Evolutionary conservation across 1,140 invertebrate species (phyloP).

Genomic region (Drosophila virilis): DNA sequence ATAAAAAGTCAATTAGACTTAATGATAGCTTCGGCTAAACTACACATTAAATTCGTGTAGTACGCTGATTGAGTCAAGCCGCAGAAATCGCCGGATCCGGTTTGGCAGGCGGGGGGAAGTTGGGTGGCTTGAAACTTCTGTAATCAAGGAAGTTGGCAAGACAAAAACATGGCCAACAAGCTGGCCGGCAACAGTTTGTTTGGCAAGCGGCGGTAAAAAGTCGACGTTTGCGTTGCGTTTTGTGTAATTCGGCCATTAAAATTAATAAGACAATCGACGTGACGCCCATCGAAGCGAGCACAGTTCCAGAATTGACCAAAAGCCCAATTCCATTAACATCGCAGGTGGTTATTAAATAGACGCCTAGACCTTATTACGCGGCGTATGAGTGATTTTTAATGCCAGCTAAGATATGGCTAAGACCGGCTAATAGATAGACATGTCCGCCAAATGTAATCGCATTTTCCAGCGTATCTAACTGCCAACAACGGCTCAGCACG

Average conservation of each 20-base stretch:
- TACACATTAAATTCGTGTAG: conserved; percentile 67
- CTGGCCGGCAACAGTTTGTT: conserved; percentile 12
- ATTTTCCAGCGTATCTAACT: conserved; percentile 17
- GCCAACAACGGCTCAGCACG: conserved; percentile 36
- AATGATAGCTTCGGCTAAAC: conserved; percentile 74
- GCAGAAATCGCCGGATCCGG: conserved; percentile 59
- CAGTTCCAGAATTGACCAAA: conserved; percentile 41
- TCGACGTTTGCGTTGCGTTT: conserved; percentile 4
- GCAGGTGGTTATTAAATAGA: conserved; percentile 55
- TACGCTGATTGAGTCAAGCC: conserved; percentile 32
- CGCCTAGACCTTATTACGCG: conserved; percentile 43
- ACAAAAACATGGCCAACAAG: conserved; percentile 16
- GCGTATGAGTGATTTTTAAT: conserved; percentile 56
- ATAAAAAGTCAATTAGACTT: conserved; percentile 80
- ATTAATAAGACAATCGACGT: conserved; percentile 68
- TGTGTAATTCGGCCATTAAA: conserved; percentile 72
- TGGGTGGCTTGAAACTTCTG: conserved; percentile 16
- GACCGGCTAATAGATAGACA: conserved; percentile 37
- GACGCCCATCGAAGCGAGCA: conserved; percentile 37
- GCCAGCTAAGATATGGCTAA: conserved; percentile 16
- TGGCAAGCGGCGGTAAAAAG: conserved; percentile 26
- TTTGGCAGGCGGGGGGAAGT: not conserved
- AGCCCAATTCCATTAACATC: conserved; percentile 43
- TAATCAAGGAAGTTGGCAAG: conserved; percentile 52
- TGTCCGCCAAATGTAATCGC: conserved; percentile 23